These are phyloP conservation scores for Gadopsis bispinosus DNA, from an alignment of 2,797 vertebrate genomes.

Conservation along the genomic window DNA sequence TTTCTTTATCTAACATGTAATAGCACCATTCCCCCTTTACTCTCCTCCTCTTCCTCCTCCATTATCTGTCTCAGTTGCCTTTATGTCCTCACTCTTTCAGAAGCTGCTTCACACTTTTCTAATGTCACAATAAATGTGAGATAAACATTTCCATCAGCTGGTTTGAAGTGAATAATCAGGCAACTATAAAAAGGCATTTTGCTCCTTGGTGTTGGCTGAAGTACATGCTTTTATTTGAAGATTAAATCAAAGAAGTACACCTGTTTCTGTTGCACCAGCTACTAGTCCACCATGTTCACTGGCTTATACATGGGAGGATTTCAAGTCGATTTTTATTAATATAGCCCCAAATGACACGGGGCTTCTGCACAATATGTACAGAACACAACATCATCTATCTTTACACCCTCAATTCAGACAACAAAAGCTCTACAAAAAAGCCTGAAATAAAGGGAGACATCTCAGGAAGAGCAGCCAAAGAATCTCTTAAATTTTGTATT, in stretches of 20 bases:
- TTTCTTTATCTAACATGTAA: constrained; percentile 1
- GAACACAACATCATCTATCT: background rate
- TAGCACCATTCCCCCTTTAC: background rate
- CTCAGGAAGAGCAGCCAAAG: background rate
- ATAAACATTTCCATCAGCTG: constrained; percentile 1
- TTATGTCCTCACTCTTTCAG: background rate
- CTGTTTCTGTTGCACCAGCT: constrained; percentile 22
- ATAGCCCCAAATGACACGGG: background rate
- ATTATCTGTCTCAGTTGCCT: background rate
- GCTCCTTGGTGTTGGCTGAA: background rate
- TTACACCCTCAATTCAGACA: background rate
- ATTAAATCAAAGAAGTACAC: constrained; percentile 23
- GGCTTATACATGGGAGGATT: background rate
- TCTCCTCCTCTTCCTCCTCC: background rate
- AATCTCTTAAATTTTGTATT: background rate
- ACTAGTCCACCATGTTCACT: background rate
- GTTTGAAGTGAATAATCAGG: constrained; percentile 13
- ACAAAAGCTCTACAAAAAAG: background rate
- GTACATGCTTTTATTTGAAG: constrained; percentile 8
- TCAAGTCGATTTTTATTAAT: constrained; percentile 7
- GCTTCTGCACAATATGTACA: background rate
- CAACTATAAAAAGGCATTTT: constrained; percentile 6
- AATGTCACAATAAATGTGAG: constrained; percentile 37
- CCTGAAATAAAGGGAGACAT: background rate
- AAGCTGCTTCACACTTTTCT: background rate